phyloP scores from a whole-genome alignment of 2,113 vertebrate species.

The Sapajus apella region DNA sequence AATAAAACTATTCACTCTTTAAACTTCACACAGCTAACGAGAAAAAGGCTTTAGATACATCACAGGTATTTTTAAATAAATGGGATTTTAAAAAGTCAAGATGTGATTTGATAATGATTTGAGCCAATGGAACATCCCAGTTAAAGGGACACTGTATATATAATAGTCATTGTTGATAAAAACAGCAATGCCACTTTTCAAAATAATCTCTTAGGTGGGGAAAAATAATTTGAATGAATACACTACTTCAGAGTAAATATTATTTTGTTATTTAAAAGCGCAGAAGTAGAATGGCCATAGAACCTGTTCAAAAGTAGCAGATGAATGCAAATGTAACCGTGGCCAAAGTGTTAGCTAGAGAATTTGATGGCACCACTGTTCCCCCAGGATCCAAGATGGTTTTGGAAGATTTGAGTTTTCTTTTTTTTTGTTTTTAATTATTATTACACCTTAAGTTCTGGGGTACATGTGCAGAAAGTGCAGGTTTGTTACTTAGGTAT shows the following conservation, averaged over 20 bases:
- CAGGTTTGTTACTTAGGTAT: too few species aligned
- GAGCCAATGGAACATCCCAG: not conserved
- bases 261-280: not conserved
- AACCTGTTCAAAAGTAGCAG: not conserved
- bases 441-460: too few species aligned
- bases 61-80: conserved; percentile 16
- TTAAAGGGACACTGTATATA: not conserved
- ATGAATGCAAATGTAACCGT: not conserved
- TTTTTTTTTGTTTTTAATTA: not conserved
- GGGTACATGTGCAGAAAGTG: too few species aligned
- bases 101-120: not conserved
- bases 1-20: not conserved
- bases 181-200: not conserved
- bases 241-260: not conserved
- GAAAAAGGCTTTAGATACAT: not conserved
- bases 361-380: accelerated
- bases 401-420: not conserved
- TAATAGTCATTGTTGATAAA: not conserved
- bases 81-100: not conserved
- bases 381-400: accelerated
- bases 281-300: not conserved
- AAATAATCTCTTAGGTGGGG: not conserved
- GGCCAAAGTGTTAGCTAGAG: not conserved
- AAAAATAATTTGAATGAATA: not conserved
- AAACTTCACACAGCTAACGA: conserved; percentile 10